These are phyloP conservation scores for Epinephelus moara DNA, from an alignment of 2,113 vertebrate genomes.

Conservation along the genomic window DNA sequence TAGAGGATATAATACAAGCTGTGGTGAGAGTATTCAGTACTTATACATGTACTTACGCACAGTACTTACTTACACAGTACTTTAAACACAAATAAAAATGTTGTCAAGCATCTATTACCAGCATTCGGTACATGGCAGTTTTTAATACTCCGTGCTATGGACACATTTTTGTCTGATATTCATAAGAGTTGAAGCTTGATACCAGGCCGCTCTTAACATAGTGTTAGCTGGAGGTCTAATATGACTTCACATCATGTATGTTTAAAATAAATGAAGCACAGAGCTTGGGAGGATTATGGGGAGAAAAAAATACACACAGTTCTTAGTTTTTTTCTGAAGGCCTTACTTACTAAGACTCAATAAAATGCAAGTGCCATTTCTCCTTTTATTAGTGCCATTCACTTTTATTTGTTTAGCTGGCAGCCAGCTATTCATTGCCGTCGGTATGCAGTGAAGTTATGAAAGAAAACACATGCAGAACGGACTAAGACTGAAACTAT, in stretches of 20 bases:
- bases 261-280: neutral
- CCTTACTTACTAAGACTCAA: neutral
- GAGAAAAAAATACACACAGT: neutral
- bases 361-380: neutral
- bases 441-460: slow-evolving; percentile 25
- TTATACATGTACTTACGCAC: no score
- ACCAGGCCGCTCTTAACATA: neutral
- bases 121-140: no score
- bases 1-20: neutral
- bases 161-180: no score
- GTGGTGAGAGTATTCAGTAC: neutral
- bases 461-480: slow-evolving; percentile 5
- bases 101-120: no score
- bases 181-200: neutral
- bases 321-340: neutral
- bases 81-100: no score
- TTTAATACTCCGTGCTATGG: no score
- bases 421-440: slow-evolving; percentile 10
- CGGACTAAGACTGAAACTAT: neutral
- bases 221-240: neutral
- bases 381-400: neutral
- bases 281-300: neutral
- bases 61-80: no score
- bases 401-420: slow-evolving; percentile 46
- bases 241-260: neutral